Conservation (phyloP, 2,113 vertebrate genomes). For the Tamias sibiricus region DNA sequence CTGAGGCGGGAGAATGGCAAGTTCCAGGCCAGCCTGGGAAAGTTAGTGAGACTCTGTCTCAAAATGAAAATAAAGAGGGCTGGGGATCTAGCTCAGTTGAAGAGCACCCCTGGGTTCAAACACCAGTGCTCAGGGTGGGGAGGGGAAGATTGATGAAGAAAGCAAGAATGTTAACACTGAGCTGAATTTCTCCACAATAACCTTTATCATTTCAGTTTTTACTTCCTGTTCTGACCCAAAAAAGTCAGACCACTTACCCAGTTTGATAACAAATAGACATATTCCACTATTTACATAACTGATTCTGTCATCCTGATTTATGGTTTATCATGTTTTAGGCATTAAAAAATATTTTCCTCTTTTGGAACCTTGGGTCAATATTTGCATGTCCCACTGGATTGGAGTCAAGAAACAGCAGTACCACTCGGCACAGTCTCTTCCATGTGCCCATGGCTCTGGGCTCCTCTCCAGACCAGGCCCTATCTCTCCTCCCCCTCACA, state of each 20-base stretch:
- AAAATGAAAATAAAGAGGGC: no score
- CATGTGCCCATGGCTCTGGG: background rate
- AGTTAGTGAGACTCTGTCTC: no score
- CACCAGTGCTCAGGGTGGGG: no score
- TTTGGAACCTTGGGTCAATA: background rate
- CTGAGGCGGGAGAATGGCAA: no score
- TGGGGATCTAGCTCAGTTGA: no score
- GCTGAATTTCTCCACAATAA: background rate
- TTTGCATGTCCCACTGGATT: background rate
- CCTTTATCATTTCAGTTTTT: background rate
- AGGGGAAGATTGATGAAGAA: background rate
- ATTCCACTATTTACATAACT: background rate
- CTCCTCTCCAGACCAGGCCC: background rate
- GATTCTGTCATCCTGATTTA: constrained; percentile 18
- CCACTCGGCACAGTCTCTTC: background rate
- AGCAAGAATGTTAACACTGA: background rate
- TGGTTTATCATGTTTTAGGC: background rate
- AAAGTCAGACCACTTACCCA: background rate
- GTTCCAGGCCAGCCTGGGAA: no score
- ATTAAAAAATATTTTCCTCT: background rate
- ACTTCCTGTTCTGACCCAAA: background rate
- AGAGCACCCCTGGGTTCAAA: no score
- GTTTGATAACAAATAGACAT: background rate
- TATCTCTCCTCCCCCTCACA: background rate
- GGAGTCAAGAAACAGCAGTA: background rate